Conservation (phyloP, 30 jellyfish, hydroid and myxozoan species). For the Morbakka virulenta region DNA sequence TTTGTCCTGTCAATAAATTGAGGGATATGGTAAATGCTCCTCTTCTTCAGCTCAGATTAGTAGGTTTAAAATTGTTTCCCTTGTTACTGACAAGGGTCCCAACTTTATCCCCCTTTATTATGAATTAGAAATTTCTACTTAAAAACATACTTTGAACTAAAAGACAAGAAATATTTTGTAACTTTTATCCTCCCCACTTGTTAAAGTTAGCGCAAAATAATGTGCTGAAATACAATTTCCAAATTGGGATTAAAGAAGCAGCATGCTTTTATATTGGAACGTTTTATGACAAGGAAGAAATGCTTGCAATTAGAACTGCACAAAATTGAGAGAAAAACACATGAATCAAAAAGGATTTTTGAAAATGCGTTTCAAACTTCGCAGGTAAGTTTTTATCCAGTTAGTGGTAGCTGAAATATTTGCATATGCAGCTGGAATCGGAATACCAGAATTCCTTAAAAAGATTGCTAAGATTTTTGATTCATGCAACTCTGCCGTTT, state of each 20-base stretch:
- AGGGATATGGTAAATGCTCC: slow-evolving; percentile 8
- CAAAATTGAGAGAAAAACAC: slow-evolving; percentile 32
- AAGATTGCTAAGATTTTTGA: not conserved
- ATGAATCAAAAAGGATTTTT: slow-evolving; percentile 7
- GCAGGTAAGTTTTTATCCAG: slow-evolving; percentile 26
- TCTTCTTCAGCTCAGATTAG: slow-evolving; percentile 4
- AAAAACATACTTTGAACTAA: slow-evolving; percentile 9
- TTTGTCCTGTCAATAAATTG: not conserved
- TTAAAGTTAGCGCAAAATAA: slow-evolving; percentile 14
- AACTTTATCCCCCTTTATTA: not conserved
- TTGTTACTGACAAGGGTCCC: slow-evolving; percentile 42
- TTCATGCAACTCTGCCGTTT: not conserved
- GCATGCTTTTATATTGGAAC: slow-evolving; percentile 9
- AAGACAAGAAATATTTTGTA: not conserved
- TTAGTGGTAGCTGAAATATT: slow-evolving; percentile 37
- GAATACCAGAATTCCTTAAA: not conserved
- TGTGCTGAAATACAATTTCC: slow-evolving; percentile 4
- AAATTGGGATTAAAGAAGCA: not conserved
- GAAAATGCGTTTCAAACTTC: slow-evolving; percentile 37
- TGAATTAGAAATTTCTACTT: slow-evolving; percentile 5
- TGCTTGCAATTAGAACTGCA: slow-evolving; percentile 42
- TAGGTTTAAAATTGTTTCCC: slow-evolving; percentile 32
- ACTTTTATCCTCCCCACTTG: slow-evolving; percentile 31
- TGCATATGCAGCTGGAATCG: slow-evolving; percentile 33
- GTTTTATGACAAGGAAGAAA: slow-evolving; percentile 25